Conservation (phyloP, 2,888 invertebrate genomes). For the Lasioglossum lativentre region DNA sequence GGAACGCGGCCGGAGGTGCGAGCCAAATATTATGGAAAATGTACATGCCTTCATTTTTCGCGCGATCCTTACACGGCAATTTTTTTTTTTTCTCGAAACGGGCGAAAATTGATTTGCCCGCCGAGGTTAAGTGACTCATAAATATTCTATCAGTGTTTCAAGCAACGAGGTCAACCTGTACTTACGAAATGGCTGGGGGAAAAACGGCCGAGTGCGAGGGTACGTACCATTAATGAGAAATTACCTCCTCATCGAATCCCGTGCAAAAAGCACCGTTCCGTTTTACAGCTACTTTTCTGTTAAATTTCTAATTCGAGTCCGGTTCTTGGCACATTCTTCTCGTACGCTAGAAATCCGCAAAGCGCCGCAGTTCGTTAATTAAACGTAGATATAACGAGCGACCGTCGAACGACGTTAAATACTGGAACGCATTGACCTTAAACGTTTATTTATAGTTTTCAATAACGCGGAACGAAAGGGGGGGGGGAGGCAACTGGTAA, state of each 20-base stretch:
- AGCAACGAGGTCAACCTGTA: background rate
- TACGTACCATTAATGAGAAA: background rate
- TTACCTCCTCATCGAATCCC: background rate
- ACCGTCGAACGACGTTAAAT: background rate
- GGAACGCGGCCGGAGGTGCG: background rate
- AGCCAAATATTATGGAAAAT: background rate
- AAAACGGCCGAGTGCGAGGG: background rate
- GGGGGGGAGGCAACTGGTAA: background rate
- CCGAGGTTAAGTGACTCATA: constrained; percentile 14
- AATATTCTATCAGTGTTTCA: constrained; percentile 20
- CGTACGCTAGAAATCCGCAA: background rate
- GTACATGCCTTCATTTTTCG: background rate
- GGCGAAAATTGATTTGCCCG: background rate
- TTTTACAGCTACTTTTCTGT: background rate
- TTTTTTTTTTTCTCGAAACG: too few relatives aligned
- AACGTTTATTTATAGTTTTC: constrained; percentile 3
- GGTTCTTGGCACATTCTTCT: background rate
- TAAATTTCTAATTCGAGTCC: background rate
- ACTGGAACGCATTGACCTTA: background rate
- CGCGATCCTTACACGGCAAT: background rate
- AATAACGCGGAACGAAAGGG: background rate
- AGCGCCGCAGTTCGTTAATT: background rate
- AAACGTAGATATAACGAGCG: background rate
- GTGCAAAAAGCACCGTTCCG: background rate
- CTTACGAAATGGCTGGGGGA: background rate